Evolutionary conservation across 2,113 vertebrate genomes (phyloP), one percentile per base, ranked within the genome.

Genomic region (Proterorhinus semilunaris): DNA sequence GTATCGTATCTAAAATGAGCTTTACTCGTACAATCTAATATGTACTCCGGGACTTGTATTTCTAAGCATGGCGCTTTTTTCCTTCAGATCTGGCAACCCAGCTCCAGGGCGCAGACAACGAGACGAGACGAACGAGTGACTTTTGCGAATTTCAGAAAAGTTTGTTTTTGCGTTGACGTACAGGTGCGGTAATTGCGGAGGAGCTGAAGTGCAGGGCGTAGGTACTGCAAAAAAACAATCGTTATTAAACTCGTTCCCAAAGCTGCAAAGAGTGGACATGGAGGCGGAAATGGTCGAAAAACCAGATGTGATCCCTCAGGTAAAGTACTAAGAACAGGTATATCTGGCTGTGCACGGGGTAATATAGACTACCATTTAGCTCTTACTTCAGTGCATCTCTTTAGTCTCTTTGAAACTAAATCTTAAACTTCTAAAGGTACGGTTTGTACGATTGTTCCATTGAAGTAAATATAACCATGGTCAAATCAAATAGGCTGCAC

Each of bases 251-350:
- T 16, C 6, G 61, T 6, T 68, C 27, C 27, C 52, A 9, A 9
- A 57, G 8, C 55, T 10, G 1, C 47, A 17, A n/a, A 16, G 8
- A 13, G 13, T 13, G 12, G 69, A 8, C 48, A 5, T 21, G 44
- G 55, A 49, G 46, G 71, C 15, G n/a, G 59, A 66, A 8, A 87
- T 88, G 88, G 71, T 65, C 8, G 77, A 82, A 16, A 90, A 87
- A 71, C 66, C 44, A 9, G 76, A 90, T 59, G 69, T 85, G 12
- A 77, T 54, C 27, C 27, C 27, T 44, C 79, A 88, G 83, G 86
- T 87, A 67, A 77, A 7, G 27, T 36, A 36, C 27, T 36, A 5
- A 36, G 11, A 11, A 15, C 13, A 6, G 4, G n/a, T 15, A 46
- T 2, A 51, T 49, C 15, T 17, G 3, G 5, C 3, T 1, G 49